Evolutionary conservation across 2,888 invertebrate species (phyloP), one percentile per base, ranked within the genome.

Genomic region (Stenchaetothrips biformis): DNA sequence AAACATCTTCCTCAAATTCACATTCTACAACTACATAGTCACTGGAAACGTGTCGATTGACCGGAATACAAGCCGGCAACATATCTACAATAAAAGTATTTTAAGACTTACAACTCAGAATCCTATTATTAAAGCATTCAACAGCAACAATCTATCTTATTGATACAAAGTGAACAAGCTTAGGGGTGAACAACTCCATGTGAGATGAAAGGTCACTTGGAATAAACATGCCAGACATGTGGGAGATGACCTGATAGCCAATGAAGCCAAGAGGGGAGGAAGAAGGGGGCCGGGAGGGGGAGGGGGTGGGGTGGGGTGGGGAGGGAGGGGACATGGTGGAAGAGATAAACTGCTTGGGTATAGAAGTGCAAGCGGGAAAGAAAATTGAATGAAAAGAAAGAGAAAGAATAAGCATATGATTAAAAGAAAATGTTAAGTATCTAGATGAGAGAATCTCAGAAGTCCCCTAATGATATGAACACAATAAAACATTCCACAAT

Each of bases 1-100:
- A 21, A 25, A 74, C 67, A 74, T 74, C 67, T 74, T 74, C 67
- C 67, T 74, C 67, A 74, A 74, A 2, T 74, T 74, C 67, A 74
- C 67, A 74, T 74, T 74, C 67, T 74, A 74, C 67, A 25, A 74
- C 67, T 74, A 74, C 67, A 74, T 74, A 74, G 25, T 74, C 67
- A 74, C 67, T 9, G 67, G 67, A 74, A 21, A 74, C 67, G 8
- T 74, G 67, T 74, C 67, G 67, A 74, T 74, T 74, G 67, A 74
- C 67, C 25, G 67, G 67, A 1, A 25, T 25, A 74, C 67, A 74
- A 25, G 25, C 67, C 25, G 67, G 67, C 21, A 74, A 74, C 67
- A 74, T 74, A 74, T 74, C 67, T 74, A 74, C n/a, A 74, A 59
- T 18, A 18, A 59, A 59, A 18, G 59, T 18, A 59, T 59, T 59